A percentile compares a stretch with the other conserved stretches of the same genome.
Evolutionary conservation across 2,797 vertebrate species (phyloP).

Genomic region (Pangasius djambal): DNA sequence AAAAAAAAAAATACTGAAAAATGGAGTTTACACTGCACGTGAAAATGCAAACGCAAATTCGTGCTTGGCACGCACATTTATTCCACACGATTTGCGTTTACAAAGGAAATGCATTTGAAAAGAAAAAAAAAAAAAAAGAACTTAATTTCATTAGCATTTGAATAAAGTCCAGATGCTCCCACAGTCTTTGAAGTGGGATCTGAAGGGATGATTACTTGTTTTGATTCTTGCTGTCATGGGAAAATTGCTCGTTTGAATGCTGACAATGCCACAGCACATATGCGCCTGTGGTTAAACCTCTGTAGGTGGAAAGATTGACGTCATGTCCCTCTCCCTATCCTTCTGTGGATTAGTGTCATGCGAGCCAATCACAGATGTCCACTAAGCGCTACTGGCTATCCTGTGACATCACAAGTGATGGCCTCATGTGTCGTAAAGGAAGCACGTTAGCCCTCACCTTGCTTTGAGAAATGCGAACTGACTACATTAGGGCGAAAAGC

Average conservation of each 20-base stretch:
- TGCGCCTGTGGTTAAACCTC: not conserved
- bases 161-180: not conserved
- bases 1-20: not conserved
- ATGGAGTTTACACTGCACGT: not conserved
- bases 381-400: not conserved
- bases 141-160: not conserved
- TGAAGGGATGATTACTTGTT: not conserved
- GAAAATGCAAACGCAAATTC: not conserved
- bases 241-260: not conserved
- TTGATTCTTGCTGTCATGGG: not conserved
- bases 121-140: not conserved
- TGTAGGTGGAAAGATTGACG: not conserved
- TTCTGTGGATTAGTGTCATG: not conserved
- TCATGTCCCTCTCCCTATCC: not conserved
- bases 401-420: not conserved
- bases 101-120: not conserved
- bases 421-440: not conserved
- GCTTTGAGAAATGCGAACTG: not conserved
- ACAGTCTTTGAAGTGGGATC: not conserved
- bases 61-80: not conserved
- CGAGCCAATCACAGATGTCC: not conserved
- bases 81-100: not conserved
- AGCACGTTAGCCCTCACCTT: not conserved
- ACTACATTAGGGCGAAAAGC: not conserved
- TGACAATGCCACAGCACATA: not conserved